Evolutionary conservation across 2,113 vertebrate species (phyloP).

Genomic region (Oreochromis spilurus): DNA sequence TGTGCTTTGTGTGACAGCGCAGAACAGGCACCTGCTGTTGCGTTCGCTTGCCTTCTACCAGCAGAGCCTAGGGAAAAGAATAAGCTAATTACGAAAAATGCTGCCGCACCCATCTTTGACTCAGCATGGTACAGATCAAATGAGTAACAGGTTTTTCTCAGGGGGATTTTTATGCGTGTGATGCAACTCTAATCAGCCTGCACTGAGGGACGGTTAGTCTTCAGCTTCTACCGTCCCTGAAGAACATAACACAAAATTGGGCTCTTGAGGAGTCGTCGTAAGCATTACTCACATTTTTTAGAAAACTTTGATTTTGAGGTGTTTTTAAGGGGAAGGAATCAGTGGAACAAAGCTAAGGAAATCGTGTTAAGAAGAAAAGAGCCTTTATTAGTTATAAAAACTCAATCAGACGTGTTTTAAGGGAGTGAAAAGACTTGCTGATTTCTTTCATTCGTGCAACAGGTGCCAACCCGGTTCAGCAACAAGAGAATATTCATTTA

Average conservation of each 20-base stretch:
- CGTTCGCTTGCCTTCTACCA: slow-evolving; percentile 12
- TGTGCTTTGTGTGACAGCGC: neutral
- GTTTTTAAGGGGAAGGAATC: neutral
- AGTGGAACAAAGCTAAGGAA: neutral
- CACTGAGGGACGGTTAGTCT: neutral
- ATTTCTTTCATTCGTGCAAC: neutral
- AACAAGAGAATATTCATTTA: neutral
- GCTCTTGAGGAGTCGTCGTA: neutral
- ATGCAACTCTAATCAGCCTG: neutral
- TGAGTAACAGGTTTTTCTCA: slow-evolving; percentile 24
- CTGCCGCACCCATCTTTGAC: slow-evolving; percentile 1
- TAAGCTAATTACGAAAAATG: slow-evolving; percentile 25
- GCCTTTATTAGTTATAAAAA: neutral
- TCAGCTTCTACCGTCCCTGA: neutral
- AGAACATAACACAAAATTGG: neutral
- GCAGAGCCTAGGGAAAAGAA: slow-evolving; percentile 10
- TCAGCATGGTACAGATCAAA: slow-evolving; percentile 2
- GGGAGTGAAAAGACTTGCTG: neutral
- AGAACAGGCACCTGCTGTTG: slow-evolving; percentile 30
- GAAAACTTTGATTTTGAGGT: neutral
- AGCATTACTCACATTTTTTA: neutral
- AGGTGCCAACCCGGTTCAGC: neutral
- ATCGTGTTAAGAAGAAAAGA: neutral
- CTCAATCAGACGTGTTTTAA: neutral
- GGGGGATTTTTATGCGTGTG: neutral